Base-by-base conservation (phyloP, 1,140 invertebrate genomes). In the Battus philenor region DNA sequence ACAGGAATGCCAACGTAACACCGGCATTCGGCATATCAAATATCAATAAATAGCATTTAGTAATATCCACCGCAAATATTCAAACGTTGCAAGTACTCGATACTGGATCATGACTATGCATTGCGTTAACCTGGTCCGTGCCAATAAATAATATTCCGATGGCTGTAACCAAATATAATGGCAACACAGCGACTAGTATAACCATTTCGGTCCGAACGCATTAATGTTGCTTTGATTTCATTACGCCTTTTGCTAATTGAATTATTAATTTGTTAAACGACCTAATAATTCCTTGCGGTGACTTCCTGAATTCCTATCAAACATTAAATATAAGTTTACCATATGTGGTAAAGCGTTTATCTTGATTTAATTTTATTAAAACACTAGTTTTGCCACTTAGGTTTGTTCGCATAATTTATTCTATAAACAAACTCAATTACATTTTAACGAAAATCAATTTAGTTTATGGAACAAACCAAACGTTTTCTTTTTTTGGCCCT, bases 71-170 rank as follows among this genome's bases (percentile, higher is more conserved):
- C 20, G 10, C n/a, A 39, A 39, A 39, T 39, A 39, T 39, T 26
- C 36, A 12, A 16, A 9, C 9, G 18, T 12, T 10, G 34, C 34
- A 18, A 9, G 24, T 17, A 31, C 29, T 8, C 24, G 7, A 11
- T 30, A 32, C 4, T 16, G 13, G 18, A 32, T 50, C 41, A 50
- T 44, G 41, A 39, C 48, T 50, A 50, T 50, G 48, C 48, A 50
- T 44, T 24, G 41, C 32, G 27, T 43, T 26, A 9, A 34, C 38
- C 32, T 38, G 32, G 34, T 13, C 29, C 6, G 16, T 16, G 8
- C 27, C n/a, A 24, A 41, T 41, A 41, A 41, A 41, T 41, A 41
- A 41, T 41, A 41, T 41, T 26, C 18, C 11, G 33, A 44, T 44
- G 29, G 22, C 43, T 50, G 24, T 27, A 44, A 44, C 32, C 32